Percentiles rank a stretch among this genome's conserved stretches.
Conservation (phyloP, 2,888 invertebrate species). For the Colostygia pectinataria region DNA sequence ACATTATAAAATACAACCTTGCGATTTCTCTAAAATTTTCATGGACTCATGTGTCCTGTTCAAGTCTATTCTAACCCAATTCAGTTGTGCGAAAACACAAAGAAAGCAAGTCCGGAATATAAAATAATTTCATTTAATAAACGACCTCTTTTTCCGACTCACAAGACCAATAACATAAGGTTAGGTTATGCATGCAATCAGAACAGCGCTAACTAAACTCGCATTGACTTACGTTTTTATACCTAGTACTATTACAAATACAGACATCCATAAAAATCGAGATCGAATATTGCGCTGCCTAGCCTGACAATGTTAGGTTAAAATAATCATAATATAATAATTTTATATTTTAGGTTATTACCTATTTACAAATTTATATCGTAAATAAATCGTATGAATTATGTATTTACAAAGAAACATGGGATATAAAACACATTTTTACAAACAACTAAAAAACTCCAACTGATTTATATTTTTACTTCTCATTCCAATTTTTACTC, state of each 20-base stretch:
- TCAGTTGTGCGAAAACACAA: slow-evolving; percentile 19
- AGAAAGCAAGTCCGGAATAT: not conserved
- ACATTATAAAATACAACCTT: slow-evolving; percentile 76
- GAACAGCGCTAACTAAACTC: not conserved
- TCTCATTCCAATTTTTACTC: slow-evolving; percentile 16
- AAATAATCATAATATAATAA: slow-evolving; percentile 23
- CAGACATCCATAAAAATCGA: slow-evolving; percentile 39
- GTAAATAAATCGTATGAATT: slow-evolving; percentile 37
- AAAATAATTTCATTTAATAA: slow-evolving; percentile 10
- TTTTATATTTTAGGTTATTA: slow-evolving; percentile 8
- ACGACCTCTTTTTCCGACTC: not conserved
- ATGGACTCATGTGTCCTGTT: slow-evolving; percentile 40
- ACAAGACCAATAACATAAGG: not conserved
- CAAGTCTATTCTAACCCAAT: slow-evolving; percentile 45
- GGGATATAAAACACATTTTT: slow-evolving; percentile 26
- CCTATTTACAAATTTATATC: slow-evolving; percentile 32
- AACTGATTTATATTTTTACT: slow-evolving; percentile 10
- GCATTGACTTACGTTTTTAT: too few species aligned
- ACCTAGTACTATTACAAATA: slow-evolving; percentile 11
- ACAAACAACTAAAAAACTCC: slow-evolving; percentile 24
- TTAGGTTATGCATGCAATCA: not conserved
- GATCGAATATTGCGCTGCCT: slow-evolving; percentile 62
- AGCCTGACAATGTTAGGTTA: slow-evolving; percentile 5
- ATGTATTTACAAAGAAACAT: slow-evolving; percentile 50
- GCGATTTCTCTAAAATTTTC: slow-evolving; percentile 29